Percentiles rank a stretch among this genome's conserved stretches.
These are phyloP conservation scores for Drosophila gunungcola DNA, from an alignment of 1,140 invertebrate genomes.

Conservation along the genomic window DNA sequence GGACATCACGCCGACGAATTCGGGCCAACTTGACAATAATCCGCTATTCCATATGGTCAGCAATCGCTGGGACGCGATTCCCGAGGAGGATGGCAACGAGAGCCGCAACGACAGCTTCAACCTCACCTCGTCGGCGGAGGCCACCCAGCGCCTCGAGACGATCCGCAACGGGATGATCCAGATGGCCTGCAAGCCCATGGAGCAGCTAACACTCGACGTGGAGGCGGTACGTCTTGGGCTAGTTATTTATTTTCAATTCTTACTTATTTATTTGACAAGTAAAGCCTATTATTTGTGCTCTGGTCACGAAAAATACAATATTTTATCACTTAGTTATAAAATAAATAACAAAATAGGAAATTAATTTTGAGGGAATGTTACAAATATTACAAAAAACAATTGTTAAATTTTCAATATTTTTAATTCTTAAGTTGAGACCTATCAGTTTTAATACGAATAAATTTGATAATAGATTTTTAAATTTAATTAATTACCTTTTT, in stretches of 20 bases:
- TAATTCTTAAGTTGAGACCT: too few relatives aligned
- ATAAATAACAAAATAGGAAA: too few relatives aligned
- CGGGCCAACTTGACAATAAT: slow-evolving; percentile 70
- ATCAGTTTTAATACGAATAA: too few relatives aligned
- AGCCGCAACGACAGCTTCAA: slow-evolving; percentile 69
- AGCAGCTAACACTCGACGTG: slow-evolving; percentile 86
- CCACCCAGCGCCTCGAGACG: slow-evolving; percentile 66
- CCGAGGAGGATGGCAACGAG: slow-evolving; percentile 72
- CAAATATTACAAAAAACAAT: too few relatives aligned
- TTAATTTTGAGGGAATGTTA: too few relatives aligned
- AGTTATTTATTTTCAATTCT: neutral
- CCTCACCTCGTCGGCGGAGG: slow-evolving; percentile 67
- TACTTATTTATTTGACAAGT: too few relatives aligned
- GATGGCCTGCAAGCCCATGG: slow-evolving; percentile 52
- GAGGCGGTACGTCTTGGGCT: slow-evolving; percentile 87
- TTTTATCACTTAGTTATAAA: too few relatives aligned
- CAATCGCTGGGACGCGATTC: slow-evolving; percentile 79
- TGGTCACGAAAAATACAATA: too few relatives aligned
- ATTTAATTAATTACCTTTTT: neutral
- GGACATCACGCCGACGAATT: slow-evolving; percentile 62
- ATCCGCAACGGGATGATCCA: slow-evolving; percentile 76
- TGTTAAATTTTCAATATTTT: too few relatives aligned
- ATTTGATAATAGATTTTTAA: neutral
- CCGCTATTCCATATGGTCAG: slow-evolving; percentile 58
- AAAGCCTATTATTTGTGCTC: too few relatives aligned